Evolutionary conservation across 2,888 invertebrate genomes (phyloP), one percentile per base, ranked within the genome.

Genomic region (Scaptodrosophila latifasciaeformis): DNA sequence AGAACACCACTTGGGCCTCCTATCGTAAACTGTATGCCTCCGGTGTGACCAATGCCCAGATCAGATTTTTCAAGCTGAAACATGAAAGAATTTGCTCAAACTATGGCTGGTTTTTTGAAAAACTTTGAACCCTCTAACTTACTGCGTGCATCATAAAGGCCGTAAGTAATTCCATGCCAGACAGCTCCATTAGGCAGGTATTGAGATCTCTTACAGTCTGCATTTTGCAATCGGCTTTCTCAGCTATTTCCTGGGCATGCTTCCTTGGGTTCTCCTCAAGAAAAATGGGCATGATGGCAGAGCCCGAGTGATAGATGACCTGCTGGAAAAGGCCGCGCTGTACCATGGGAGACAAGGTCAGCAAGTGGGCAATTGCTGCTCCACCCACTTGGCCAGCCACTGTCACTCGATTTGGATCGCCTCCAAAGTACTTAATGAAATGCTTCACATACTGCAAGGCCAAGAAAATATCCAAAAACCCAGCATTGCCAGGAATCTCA

Each of bases 361-460:
- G 80, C 9, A 88, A 78, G 19, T 87, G 86, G 0, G 87, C 88
- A 1, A 88, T 88, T 2, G 86, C 86, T 0, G 86, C 88, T 2
- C 89, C 89, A 1, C 89, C 88, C 62, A 88, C 89, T 66, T 89
- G 88, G 0, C 89, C 89, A 29, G 88, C 86, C 9, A 89, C 75
- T 0, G 89, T 89, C 0, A 89, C 85, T 18, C 74, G 80, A 9
- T 60, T 59, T 1, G 87, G 82, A 75, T 89, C 87, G 0, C 89
- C 89, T 7, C 89, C 88, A 60, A 89, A 89, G 51, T 82, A 64
- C 21, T 70, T 66, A n/a, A 89, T 88, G 15, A 84, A 84, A 63
- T 88, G 84, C 44, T 87, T 84, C 4, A 87, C 80, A 15, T 88
- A 90, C 46, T 87, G 78, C 43, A 90, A 70, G 0, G 88, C 89